Conservation (phyloP, 2,888 invertebrate species). For the Lasioglossum pauxillum region DNA sequence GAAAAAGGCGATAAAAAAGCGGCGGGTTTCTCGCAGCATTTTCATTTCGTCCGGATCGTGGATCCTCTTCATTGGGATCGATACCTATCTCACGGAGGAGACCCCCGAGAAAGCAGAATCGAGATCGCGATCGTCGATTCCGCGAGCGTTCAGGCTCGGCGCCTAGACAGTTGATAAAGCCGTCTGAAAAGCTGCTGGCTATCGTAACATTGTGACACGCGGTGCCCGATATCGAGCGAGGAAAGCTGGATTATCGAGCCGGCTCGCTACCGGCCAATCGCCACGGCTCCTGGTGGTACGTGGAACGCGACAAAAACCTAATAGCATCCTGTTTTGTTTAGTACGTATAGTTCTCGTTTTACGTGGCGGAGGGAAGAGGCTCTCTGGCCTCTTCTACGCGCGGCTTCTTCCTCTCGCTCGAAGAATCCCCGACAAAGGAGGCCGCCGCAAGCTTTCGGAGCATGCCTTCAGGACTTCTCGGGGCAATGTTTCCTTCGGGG, state of each 20-base stretch:
- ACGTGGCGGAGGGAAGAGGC: constrained; percentile 25
- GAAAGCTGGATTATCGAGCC: constrained; percentile 13
- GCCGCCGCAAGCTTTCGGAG: constrained; percentile 74
- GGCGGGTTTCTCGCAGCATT: neutral
- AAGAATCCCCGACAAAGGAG: constrained; percentile 82
- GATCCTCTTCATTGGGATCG: neutral
- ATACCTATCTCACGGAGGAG: neutral
- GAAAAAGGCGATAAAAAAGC: too few relatives aligned
- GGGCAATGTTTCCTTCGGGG: constrained; percentile 73
- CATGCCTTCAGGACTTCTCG: constrained; percentile 73
- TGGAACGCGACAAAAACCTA: constrained; percentile 64
- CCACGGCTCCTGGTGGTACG: constrained; percentile 9
- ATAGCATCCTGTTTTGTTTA: constrained; percentile 71
- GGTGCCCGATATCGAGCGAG: neutral
- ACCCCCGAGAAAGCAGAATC: neutral
- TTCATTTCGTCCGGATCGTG: constrained; percentile 34
- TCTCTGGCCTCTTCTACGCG: constrained; percentile 51
- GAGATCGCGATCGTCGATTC: neutral
- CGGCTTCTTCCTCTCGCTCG: constrained; percentile 73
- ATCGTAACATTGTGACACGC: constrained; percentile 17
- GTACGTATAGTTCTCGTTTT: constrained; percentile 65
- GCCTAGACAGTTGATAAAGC: neutral
- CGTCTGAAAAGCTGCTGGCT: neutral
- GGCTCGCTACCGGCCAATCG: neutral
- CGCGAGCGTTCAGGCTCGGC: neutral